Percentiles rank a stretch among this genome's conserved stretches.
Evolutionary conservation across 2,113 vertebrate genomes (phyloP).

Genomic region (Dicerorhinus sumatrensis): DNA sequence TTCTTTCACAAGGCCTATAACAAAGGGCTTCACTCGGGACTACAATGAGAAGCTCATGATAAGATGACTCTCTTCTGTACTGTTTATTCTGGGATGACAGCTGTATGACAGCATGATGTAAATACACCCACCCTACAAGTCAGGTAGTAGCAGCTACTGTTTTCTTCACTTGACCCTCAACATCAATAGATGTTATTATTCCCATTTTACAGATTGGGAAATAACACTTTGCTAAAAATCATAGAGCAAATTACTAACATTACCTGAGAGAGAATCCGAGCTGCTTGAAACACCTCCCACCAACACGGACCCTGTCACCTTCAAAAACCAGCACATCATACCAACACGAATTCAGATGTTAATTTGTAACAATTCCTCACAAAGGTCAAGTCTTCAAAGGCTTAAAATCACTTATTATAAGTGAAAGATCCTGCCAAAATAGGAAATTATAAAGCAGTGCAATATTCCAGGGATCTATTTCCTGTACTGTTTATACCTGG

Average conservation of each 20-base stretch:
- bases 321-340: neutral
- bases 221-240: neutral
- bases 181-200: neutral
- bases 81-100: neutral
- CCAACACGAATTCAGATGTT: neutral
- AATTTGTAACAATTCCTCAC: conserved; percentile 55
- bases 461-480: neutral
- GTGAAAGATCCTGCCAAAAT: conserved; percentile 57
- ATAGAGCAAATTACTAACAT: neutral
- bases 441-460: conserved; percentile 24
- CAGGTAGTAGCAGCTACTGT: neutral
- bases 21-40: neutral
- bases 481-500: neutral
- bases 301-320: neutral
- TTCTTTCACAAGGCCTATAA: neutral
- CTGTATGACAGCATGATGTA: neutral
- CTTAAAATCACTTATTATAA: conserved; percentile 69
- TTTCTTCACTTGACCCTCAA: neutral
- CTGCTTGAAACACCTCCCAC: neutral
- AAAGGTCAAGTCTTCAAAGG: conserved; percentile 48
- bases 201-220: neutral
- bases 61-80: neutral
- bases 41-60: neutral
- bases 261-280: neutral
- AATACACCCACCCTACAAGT: neutral